phyloP scores from a whole-genome alignment of 2,797 vertebrate genomes.

The Lophura swinhoii region DNA sequence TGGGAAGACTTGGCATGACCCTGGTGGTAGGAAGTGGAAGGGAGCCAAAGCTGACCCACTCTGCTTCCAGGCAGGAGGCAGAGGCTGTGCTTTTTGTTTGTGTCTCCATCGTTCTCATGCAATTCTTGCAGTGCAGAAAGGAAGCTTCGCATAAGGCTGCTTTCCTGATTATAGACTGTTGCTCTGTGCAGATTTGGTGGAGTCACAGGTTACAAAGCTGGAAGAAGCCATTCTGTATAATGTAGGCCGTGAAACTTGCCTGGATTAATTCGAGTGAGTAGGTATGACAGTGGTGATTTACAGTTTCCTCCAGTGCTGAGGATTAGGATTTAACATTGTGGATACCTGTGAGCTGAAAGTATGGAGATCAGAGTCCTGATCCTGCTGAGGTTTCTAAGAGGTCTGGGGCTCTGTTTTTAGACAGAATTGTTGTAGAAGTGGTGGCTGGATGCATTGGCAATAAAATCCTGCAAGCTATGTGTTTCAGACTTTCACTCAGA shows the following conservation, averaged over 20 bases:
- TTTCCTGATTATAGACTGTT: background rate
- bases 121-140: background rate
- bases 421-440: background rate
- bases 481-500: background rate
- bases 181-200: rapidly evolving
- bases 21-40: rapidly evolving
- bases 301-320: background rate
- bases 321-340: background rate
- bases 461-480: background rate
- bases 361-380: background rate
- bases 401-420: background rate
- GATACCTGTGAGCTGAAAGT: background rate
- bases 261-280: rapidly evolving
- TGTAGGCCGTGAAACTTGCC: background rate
- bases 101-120: background rate
- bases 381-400: background rate
- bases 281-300: rapidly evolving
- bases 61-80: rapidly evolving
- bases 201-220: rapidly evolving
- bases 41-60: background rate
- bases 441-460: background rate
- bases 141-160: background rate
- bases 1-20: background rate
- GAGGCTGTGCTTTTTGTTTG: background rate
- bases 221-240: background rate